Base-by-base conservation (phyloP, 2,113 vertebrate genomes). In the Potamarius usumacintae region DNA sequence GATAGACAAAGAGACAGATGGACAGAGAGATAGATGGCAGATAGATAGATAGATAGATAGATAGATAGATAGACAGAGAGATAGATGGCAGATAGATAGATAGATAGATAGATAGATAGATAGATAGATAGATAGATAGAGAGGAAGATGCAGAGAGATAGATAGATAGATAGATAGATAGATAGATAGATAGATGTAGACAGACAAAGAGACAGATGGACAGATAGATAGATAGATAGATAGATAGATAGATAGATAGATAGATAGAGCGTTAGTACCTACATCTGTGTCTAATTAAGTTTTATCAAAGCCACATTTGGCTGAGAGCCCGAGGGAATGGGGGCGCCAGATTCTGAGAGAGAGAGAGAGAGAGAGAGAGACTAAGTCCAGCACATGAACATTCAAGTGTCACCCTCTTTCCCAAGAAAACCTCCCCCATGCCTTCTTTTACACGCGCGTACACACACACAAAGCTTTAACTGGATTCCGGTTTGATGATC, bases 401-500 rank as follows among this genome's bases (percentile, higher is more conserved):
- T 84, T 81, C 74, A 80, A 52, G 76, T 83, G 65, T 81, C 52
- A 67, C 27, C 25, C 79, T 11, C 53, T 74, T 74, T 20, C 42
- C 18, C 3, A 22, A 74, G 52, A 5, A 57, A 84, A 53, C 82
- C 63, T 20, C 63, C 74, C 50, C 81, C 15, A 30, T 69, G 67
- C 69, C 69, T 18, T 20, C 34, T 22, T 20, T 76, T n/a, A 88
- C 86, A 78, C 72, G 65, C 82, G 30, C 30, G 30, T 30, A 77
- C 72, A 84, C 27, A 88, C 22, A 91, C 91, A 92, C 93, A 93
- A 94, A 94, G 92, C 90, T 92, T 93, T 94, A 94, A 95, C 94
- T 93, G 92, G 94, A 95, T 95, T 94, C 93, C 94, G 92, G 93
- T 95, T 94, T 94, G 94, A 93, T 94, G 93, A 94, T 89, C 90